A percentile compares a stretch with the other conserved stretches of the same genome.
Conservation (phyloP, 2,113 vertebrate species). For the Oxyura jamaicensis region DNA sequence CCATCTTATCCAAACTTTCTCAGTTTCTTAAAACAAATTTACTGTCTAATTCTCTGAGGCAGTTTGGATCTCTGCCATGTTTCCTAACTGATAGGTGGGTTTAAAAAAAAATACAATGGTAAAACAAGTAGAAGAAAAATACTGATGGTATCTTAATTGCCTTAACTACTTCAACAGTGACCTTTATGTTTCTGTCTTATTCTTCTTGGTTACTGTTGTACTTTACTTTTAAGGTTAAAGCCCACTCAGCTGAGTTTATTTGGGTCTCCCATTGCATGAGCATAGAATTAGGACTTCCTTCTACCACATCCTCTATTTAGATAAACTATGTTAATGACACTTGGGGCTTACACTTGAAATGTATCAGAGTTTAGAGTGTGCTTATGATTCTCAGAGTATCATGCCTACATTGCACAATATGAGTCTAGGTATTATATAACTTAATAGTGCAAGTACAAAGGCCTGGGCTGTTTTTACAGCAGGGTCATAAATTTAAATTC, state of each 20-base stretch:
- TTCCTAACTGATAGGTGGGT: neutral
- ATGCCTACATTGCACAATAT: neutral
- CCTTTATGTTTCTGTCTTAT: rapidly evolving
- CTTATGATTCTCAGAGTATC: neutral
- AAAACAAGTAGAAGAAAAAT: neutral
- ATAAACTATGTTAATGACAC: neutral
- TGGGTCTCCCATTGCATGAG: neutral
- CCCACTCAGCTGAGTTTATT: neutral
- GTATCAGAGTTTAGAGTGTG: neutral
- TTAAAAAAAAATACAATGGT: neutral
- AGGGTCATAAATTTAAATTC: constrained; percentile 19
- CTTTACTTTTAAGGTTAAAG: neutral
- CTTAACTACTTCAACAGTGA: neutral
- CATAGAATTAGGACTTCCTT: neutral
- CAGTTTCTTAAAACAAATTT: neutral
- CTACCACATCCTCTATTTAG: neutral
- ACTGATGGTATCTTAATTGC: neutral
- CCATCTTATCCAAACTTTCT: neutral
- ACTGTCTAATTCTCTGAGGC: neutral
- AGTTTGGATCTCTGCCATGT: neutral
- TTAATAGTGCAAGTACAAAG: constrained; percentile 12
- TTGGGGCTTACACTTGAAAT: neutral
- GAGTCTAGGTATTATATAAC: neutral
- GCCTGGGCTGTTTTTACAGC: constrained; percentile 20
- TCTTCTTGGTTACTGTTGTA: neutral